phyloP scores from a whole-genome alignment of 2,888 invertebrate species.

The Ennomos quercinarius region DNA sequence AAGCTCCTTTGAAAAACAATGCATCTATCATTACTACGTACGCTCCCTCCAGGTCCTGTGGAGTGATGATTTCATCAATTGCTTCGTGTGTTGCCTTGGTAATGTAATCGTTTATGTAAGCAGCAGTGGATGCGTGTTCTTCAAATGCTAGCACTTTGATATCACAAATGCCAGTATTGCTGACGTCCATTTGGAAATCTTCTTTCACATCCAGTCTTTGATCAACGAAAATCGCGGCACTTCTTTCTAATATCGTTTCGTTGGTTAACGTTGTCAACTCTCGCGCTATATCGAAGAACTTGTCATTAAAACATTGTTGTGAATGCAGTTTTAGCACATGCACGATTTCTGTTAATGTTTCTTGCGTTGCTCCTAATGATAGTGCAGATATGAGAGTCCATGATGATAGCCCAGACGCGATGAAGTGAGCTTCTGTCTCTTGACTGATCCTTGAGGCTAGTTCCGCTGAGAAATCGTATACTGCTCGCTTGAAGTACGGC shows the following conservation, averaged over 20 bases:
- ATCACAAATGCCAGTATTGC: slow-evolving; percentile 51
- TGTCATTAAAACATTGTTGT: slow-evolving; percentile 65
- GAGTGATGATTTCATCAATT: slow-evolving; percentile 64
- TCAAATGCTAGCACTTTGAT: slow-evolving; percentile 55
- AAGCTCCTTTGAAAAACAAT: slow-evolving; percentile 70
- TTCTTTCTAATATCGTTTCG: slow-evolving; percentile 57
- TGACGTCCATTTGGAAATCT: slow-evolving; percentile 49
- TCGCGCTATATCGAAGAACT: slow-evolving; percentile 60
- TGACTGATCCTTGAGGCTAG: slow-evolving; percentile 53
- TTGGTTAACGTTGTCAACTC: slow-evolving; percentile 42
- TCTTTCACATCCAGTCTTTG: slow-evolving; percentile 48
- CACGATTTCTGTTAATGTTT: slow-evolving; percentile 59
- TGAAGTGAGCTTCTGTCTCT: slow-evolving; percentile 71
- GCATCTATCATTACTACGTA: slow-evolving; percentile 65
- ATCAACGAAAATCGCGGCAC: slow-evolving; percentile 63
- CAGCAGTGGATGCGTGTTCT: slow-evolving; percentile 51
- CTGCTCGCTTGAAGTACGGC: slow-evolving; percentile 49
- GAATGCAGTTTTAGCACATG: slow-evolving; percentile 57
- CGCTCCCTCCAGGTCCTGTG: slow-evolving; percentile 59
- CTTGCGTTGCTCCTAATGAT: slow-evolving; percentile 63
- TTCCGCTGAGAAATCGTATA: slow-evolving; percentile 60
- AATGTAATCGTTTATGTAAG: slow-evolving; percentile 64
- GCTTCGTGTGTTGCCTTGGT: slow-evolving; percentile 60
- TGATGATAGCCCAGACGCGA: slow-evolving; percentile 65
- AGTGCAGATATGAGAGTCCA: slow-evolving; percentile 67